phyloP scores from a whole-genome alignment of 2,888 invertebrate species.

The Stenchaetothrips biformis region DNA sequence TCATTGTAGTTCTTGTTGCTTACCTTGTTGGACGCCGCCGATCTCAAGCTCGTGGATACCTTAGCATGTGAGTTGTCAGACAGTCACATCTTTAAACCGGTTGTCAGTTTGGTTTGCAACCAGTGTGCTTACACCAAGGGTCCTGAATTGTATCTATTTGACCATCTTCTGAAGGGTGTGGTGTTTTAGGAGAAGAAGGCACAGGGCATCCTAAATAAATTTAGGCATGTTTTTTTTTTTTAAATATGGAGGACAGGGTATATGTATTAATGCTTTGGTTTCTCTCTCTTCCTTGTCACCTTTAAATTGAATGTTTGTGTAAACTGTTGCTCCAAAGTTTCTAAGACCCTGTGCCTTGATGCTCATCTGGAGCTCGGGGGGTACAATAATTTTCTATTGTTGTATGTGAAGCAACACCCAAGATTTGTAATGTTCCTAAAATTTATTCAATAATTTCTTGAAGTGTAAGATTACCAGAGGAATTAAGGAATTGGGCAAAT shows the following conservation, averaged over 20 bases:
- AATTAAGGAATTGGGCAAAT: neutral
- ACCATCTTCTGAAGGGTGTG: neutral
- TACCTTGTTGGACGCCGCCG: slow-evolving; percentile 89
- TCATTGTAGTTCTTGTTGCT: slow-evolving; percentile 84
- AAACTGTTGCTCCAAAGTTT: neutral
- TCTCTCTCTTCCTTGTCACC: neutral
- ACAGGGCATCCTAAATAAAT: neutral
- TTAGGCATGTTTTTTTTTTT: neutral
- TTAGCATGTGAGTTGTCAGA: slow-evolving; percentile 64
- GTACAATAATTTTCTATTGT: neutral
- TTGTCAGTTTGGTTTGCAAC: too few relatives aligned
- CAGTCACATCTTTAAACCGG: too few relatives aligned
- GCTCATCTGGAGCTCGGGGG: neutral
- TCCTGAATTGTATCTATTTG: neutral
- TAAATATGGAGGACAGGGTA: neutral
- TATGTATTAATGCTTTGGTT: neutral
- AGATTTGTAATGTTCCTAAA: slow-evolving; percentile 11
- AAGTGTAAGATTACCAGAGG: neutral
- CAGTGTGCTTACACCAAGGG: too few relatives aligned
- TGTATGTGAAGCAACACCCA: slow-evolving; percentile 18
- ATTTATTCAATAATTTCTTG: neutral
- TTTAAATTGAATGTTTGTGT: neutral
- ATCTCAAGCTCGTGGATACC: slow-evolving; percentile 76
- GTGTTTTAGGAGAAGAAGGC: neutral
- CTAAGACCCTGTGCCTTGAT: neutral